Percentiles rank a stretch among this genome's conserved stretches.
phyloP scores from a whole-genome alignment of 2,113 vertebrate genomes.

The Lontra canadensis region DNA sequence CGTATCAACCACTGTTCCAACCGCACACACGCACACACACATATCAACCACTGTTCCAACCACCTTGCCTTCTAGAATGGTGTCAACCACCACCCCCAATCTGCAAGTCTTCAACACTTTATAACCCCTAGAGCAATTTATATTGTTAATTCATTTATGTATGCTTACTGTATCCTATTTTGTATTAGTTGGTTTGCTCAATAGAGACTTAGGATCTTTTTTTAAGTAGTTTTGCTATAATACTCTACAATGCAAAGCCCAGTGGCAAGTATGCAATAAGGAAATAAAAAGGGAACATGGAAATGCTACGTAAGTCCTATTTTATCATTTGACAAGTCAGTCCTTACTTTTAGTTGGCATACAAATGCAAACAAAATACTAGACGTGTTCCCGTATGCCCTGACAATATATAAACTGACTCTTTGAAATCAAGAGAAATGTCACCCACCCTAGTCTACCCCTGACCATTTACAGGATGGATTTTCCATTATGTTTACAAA shows the following conservation, averaged over 20 bases:
- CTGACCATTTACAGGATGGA: background rate
- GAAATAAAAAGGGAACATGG: background rate
- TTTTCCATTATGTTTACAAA: background rate
- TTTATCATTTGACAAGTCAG: background rate
- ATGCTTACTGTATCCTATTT: background rate
- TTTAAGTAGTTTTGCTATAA: background rate
- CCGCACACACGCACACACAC: background rate
- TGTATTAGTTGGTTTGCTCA: background rate
- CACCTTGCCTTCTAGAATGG: background rate
- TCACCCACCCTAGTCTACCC: background rate
- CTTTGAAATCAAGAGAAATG: background rate
- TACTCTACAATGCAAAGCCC: background rate
- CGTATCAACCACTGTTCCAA: background rate
- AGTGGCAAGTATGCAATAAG: background rate
- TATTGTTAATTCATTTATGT: background rate
- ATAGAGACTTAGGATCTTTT: background rate
- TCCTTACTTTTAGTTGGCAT: background rate
- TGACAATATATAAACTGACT: background rate
- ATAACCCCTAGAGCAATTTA: background rate
- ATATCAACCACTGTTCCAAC: background rate
- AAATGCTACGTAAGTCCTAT: background rate
- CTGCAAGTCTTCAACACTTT: background rate
- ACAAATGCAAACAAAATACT: background rate
- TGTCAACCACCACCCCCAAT: background rate
- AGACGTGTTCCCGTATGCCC: background rate